Evolutionary conservation across 2,888 invertebrate genomes (phyloP).

Genomic region (Slavum lentiscoides): DNA sequence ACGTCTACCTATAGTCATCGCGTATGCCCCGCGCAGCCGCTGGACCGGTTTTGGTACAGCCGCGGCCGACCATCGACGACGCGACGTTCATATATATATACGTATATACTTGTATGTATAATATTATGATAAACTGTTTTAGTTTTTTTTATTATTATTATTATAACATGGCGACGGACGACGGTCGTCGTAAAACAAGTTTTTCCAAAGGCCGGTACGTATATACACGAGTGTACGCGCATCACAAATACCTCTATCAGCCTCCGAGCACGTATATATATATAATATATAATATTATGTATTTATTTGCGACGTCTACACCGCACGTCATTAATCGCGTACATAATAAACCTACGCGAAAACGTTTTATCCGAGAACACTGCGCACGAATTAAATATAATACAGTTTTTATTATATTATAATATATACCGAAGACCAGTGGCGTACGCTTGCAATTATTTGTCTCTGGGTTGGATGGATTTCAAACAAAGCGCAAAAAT

Average conservation of each 20-base stretch:
- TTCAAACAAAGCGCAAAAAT: too few species aligned
- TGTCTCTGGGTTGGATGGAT: too few species aligned
- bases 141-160: too few species aligned
- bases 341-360: not conserved
- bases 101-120: not conserved
- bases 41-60: slow-evolving; percentile 38
- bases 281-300: not conserved
- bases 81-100: slow-evolving; percentile 28
- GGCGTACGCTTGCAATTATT: too few species aligned
- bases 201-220: slow-evolving; percentile 26
- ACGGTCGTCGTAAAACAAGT: slow-evolving; percentile 36
- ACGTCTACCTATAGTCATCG: not conserved
- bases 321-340: not conserved
- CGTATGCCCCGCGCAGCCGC: not conserved
- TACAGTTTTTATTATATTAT: too few species aligned
- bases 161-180: slow-evolving; percentile 46
- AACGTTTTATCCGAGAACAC: not conserved
- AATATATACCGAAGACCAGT: not conserved
- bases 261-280: not conserved
- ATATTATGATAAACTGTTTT: slow-evolving; percentile 42
- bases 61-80: not conserved
- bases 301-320: too few species aligned
- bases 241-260: not conserved
- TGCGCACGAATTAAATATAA: not conserved
- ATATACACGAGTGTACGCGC: not conserved